phyloP scores from a whole-genome alignment of 2,113 vertebrate genomes.

The Hydropotes inermis region DNA sequence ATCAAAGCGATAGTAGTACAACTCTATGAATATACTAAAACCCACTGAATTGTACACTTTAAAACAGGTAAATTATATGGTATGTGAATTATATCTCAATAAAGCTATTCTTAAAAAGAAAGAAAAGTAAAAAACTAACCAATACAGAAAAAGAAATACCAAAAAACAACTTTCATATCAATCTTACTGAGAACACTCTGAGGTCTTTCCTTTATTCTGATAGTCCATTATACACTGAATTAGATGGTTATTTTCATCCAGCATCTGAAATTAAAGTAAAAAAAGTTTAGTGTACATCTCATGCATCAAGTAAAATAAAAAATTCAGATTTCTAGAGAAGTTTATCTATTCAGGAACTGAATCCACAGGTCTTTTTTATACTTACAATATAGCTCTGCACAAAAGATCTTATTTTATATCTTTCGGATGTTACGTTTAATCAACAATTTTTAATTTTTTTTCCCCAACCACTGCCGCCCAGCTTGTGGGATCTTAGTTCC shows the following conservation, averaged over 20 bases:
- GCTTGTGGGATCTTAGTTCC: neutral
- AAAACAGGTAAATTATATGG: neutral
- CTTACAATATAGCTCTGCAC: neutral
- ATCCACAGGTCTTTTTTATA: neutral
- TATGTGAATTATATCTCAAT: neutral
- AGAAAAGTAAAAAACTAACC: slow-evolving; percentile 40
- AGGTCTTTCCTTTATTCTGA: slow-evolving; percentile 99
- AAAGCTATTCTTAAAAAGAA: slow-evolving; percentile 15
- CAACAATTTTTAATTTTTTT: neutral
- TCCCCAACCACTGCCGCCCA: neutral
- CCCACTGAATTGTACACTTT: neutral
- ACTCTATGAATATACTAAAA: neutral
- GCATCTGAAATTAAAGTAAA: slow-evolving; percentile 86
- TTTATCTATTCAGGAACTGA: neutral
- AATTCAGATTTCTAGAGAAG: slow-evolving; percentile 25
- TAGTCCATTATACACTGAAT: slow-evolving; percentile 99
- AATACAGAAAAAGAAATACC: slow-evolving; percentile 13
- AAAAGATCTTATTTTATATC: neutral
- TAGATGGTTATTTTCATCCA: slow-evolving; percentile 99
- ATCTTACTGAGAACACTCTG: slow-evolving; percentile 98
- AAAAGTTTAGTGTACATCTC: slow-evolving; percentile 59
- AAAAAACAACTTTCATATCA: slow-evolving; percentile 61
- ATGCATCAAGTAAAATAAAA: neutral
- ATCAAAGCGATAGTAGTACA: neutral
- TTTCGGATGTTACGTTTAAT: neutral